Evolutionary conservation across 2,113 vertebrate species (phyloP), one percentile per base, ranked within the genome.

Genomic region (Phylloscopus trochilus): DNA sequence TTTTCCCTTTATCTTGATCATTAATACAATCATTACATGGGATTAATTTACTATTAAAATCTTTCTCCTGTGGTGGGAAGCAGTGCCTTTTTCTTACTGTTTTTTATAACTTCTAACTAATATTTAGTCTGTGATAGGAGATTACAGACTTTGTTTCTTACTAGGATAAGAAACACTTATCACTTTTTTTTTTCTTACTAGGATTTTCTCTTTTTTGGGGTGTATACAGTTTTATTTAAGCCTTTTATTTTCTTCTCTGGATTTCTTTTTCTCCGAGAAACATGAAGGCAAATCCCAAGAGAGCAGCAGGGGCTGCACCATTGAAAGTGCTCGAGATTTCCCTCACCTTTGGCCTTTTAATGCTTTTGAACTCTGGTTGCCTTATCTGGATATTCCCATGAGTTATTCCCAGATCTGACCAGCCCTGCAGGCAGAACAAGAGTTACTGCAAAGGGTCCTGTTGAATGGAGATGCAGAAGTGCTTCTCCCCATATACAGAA

Each of bases 291-390:
- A 59, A 84, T 44, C 6, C 20, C 31, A 75, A 8, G 5, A 75
- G 27, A 66, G 4, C 28, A 58, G 46, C 4, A 21, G 10, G 7
- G 19, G 3, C 15, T 43, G 47, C 10, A 44, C 12, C 33, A 46
- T 33, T 1, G 7, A 67, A 55, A 27, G 22, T 11, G 5, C 14
- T 51, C 3, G 0, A 53, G 9, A 9, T 83, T 31, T 68, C 43
- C 21, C 15, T 66, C 0, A 0, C 8, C 12, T 66, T 62, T 87
- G 47, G 12, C 1, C 16, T 51, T 69, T 64, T 35, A 16, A 23
- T 41, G 14, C 3, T 0, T 56, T 56, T 69, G 66, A 73, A 43
- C 10, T 39, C 39, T 58, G n/a, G 12, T 6, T 4, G 3, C 51
- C 13, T 59, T 44, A 13, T 22, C 19, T 67, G 17, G 20, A 23